Percentiles rank a stretch among this genome's conserved stretches.
Conservation (phyloP, 2,797 vertebrate genomes). For the Pristis pectinata region DNA sequence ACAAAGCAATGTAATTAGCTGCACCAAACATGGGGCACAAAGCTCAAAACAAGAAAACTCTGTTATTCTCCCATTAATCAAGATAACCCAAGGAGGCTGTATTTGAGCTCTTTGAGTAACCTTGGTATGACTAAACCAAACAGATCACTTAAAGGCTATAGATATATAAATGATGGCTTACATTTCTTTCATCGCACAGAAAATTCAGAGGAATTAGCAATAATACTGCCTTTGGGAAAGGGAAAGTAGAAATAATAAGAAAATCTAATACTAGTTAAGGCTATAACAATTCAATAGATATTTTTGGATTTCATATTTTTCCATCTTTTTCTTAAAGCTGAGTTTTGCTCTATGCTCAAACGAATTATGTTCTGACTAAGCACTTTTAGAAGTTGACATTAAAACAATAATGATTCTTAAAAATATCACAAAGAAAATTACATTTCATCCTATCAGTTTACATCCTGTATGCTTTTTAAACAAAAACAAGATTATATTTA, state of each 20-base stretch:
- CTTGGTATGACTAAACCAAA: neutral
- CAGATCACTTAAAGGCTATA: neutral
- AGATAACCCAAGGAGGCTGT: slow-evolving; percentile 41
- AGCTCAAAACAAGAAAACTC: slow-evolving; percentile 42
- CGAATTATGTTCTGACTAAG: neutral
- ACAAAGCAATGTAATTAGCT: slow-evolving; percentile 68
- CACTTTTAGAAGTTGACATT: neutral
- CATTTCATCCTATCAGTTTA: neutral
- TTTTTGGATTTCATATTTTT: neutral
- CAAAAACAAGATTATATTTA: neutral
- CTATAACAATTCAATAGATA: neutral
- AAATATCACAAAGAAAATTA: neutral
- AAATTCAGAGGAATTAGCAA: neutral
- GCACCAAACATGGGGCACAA: slow-evolving; percentile 49
- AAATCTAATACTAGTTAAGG: neutral
- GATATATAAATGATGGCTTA: neutral
- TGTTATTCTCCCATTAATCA: slow-evolving; percentile 49
- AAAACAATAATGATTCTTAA: neutral
- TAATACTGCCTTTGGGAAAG: neutral
- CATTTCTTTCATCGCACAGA: neutral
- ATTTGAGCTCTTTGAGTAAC: neutral
- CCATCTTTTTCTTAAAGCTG: neutral
- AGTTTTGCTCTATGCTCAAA: neutral
- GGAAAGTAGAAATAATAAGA: neutral
- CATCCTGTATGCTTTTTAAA: neutral